phyloP scores from a whole-genome alignment of 1,140 invertebrate genomes.

The Chlorops oryzae region DNA sequence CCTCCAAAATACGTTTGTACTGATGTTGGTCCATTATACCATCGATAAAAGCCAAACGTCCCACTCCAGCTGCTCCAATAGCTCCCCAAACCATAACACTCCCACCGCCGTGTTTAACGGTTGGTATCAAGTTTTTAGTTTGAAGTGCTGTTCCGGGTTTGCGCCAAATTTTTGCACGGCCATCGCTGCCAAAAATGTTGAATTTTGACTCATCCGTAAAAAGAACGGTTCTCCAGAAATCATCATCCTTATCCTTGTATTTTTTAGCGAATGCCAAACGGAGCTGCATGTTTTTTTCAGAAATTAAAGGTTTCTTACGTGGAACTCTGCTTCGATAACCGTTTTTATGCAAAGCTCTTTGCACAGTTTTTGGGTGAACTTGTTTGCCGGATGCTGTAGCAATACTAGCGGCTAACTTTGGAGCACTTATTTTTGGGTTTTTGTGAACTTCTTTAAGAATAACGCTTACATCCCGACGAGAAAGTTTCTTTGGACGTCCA shows the following conservation, averaged over 20 bases:
- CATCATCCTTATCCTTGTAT: constrained; percentile 6
- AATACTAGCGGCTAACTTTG: constrained; percentile 6
- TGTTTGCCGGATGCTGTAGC: not conserved
- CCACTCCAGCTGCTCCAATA: constrained; percentile 26
- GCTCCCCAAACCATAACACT: constrained; percentile 39
- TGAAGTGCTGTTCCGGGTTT: constrained; percentile 15
- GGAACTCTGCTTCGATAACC: constrained; percentile 9
- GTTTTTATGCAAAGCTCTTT: constrained; percentile 15
- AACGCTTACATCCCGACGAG: too few species aligned
- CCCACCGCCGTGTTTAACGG: constrained; percentile 43
- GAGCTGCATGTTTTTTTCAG: constrained; percentile 12
- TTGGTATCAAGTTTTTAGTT: constrained; percentile 22
- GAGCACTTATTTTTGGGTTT: constrained; percentile 10
- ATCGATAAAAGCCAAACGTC: constrained; percentile 23
- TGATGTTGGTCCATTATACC: constrained; percentile 16
- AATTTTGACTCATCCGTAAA: constrained; percentile 30
- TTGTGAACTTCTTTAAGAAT: too few species aligned
- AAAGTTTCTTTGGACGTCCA: not conserved
- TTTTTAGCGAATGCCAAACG: constrained; percentile 18
- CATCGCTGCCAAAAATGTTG: constrained; percentile 18
- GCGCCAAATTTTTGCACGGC: constrained; percentile 12
- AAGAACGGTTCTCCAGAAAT: constrained; percentile 18
- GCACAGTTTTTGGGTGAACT: constrained; percentile 11
- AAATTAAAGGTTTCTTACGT: constrained; percentile 16
- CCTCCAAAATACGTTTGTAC: constrained; percentile 19